Conservation (phyloP, 2,113 vertebrate genomes). For the Kobus ellipsiprymnus region DNA sequence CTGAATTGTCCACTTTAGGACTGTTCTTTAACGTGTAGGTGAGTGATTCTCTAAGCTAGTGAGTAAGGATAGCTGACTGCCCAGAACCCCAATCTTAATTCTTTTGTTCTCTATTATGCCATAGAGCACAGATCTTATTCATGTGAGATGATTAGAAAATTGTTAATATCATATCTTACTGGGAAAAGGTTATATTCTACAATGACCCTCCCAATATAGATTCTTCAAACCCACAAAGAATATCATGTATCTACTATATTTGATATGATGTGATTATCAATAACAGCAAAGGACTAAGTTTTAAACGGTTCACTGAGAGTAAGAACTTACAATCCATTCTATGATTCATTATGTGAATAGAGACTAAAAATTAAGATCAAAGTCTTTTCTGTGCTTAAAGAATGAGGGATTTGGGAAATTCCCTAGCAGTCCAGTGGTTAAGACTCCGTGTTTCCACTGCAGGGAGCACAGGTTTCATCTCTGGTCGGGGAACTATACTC, state of each 20-base stretch:
- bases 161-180: neutral
- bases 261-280: conserved; percentile 9
- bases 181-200: neutral
- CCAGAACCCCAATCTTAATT: conserved; percentile 11
- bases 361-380: conserved; percentile 18
- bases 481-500: neutral
- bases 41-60: neutral
- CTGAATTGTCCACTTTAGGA: neutral
- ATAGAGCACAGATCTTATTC: neutral
- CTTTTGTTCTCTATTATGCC: neutral
- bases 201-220: neutral
- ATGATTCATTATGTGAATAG: neutral
- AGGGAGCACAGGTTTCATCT: neutral
- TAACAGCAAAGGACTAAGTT: conserved; percentile 4
- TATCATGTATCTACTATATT: neutral
- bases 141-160: neutral
- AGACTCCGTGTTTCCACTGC: neutral
- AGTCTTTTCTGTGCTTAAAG: neutral
- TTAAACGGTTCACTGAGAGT: neutral
- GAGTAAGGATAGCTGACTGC: neutral
- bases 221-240: neutral
- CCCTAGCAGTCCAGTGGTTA: neutral
- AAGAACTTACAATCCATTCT: neutral
- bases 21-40: neutral
- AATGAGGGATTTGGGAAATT: neutral